Evolutionary conservation across 35 echinoderm and acorn worm species (phyloP).

Genomic region (Acanthaster planci): DNA sequence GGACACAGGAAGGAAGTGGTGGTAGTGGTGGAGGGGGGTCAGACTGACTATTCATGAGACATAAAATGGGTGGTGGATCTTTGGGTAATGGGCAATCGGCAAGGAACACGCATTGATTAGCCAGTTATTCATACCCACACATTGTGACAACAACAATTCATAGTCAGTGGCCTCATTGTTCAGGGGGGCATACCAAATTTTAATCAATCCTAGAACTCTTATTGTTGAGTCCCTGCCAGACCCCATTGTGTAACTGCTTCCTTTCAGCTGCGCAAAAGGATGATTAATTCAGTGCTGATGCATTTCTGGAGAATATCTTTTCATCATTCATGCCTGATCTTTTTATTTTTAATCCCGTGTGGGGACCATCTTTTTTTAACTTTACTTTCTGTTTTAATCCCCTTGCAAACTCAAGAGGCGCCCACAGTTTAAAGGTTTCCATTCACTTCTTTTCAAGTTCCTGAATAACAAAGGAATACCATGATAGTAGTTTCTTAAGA

Average conservation of each 20-base stretch:
- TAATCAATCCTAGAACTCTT: neutral
- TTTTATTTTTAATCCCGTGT: slow-evolving; percentile 8
- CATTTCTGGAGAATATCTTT: slow-evolving; percentile 12
- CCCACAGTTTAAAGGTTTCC: slow-evolving; percentile 4
- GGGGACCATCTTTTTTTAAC: neutral
- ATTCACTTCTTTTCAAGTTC: slow-evolving; percentile 6
- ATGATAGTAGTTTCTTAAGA: neutral
- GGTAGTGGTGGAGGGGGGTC: too few relatives aligned
- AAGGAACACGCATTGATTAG: too few relatives aligned
- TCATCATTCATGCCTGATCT: slow-evolving; percentile 8
- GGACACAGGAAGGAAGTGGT: too few relatives aligned
- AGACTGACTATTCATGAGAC: too few relatives aligned
- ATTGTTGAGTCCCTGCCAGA: slow-evolving; percentile 20
- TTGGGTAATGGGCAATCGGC: too few relatives aligned
- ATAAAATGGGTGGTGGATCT: too few relatives aligned
- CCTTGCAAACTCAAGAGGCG: neutral
- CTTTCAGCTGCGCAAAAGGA: neutral
- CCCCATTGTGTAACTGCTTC: neutral
- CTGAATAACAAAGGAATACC: slow-evolving; percentile 6
- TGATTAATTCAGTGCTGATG: slow-evolving; percentile 25
- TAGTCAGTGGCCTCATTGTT: neutral
- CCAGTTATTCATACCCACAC: too few relatives aligned
- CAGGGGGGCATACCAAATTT: slow-evolving; percentile 12
- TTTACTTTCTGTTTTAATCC: neutral
- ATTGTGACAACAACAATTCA: slow-evolving; percentile 1